These are phyloP conservation scores for Drosophila miranda DNA, from an alignment of 1,140 invertebrate genomes.

Conservation along the genomic window DNA sequence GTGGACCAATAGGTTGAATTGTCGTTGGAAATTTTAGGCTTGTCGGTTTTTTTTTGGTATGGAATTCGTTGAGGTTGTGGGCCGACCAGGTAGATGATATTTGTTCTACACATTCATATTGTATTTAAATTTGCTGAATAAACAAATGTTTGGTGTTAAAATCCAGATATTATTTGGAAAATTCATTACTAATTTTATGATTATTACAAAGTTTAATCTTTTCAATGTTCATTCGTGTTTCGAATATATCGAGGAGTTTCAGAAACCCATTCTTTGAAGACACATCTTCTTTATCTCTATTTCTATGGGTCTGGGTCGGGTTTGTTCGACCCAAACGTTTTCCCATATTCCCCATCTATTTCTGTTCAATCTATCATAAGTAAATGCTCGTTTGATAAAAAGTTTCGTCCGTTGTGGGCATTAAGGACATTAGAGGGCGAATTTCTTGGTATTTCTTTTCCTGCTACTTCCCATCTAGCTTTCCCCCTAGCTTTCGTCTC, in stretches of 20 bases:
- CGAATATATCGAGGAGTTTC: too few relatives aligned
- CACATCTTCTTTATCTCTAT: too few relatives aligned
- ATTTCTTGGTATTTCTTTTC: conserved; percentile 10
- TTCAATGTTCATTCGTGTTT: too few relatives aligned
- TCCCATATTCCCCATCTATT: too few relatives aligned
- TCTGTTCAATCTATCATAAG: too few relatives aligned
- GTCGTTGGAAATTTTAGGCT: conserved; percentile 39
- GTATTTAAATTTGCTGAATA: conserved; percentile 61
- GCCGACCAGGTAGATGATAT: conserved; percentile 26
- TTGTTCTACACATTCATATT: conserved; percentile 39
- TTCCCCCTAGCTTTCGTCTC: neutral
- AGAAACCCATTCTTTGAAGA: too few relatives aligned
- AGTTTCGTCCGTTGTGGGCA: neutral
- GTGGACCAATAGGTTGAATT: conserved; percentile 60
- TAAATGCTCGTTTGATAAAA: neutral
- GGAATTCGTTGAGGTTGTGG: conserved; percentile 52
- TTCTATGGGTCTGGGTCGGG: neutral
- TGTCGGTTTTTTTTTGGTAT: conserved; percentile 13
- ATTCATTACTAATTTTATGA: too few relatives aligned
- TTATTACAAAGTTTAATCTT: too few relatives aligned
- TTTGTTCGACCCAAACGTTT: too few relatives aligned
- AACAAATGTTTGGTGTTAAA: conserved; percentile 53
- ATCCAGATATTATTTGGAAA: conserved; percentile 5
- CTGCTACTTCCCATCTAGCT: conserved; percentile 16
- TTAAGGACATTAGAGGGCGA: conserved; percentile 24